phyloP scores from a whole-genome alignment of 2,113 vertebrate genomes.

The Cervus canadensis region DNA sequence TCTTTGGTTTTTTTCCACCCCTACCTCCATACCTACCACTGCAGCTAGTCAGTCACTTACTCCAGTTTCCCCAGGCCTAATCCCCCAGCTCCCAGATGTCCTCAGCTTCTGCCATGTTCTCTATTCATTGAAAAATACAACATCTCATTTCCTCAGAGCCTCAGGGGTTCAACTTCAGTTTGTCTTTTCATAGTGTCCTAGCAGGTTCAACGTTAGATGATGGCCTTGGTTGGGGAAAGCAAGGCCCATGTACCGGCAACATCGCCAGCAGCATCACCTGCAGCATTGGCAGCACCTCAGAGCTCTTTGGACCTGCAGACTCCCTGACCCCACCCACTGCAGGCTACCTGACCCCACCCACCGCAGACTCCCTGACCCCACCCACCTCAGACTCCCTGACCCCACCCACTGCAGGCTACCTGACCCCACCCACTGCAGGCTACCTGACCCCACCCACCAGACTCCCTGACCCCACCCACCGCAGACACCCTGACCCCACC shows the following conservation, averaged over 20 bases:
- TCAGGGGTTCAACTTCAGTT: neutral
- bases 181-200: neutral
- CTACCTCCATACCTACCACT: neutral
- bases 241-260: fast-evolving
- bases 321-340: neutral
- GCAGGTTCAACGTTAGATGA: neutral
- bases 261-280: neutral
- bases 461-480: too few relatives aligned
- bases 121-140: neutral
- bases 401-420: too few relatives aligned
- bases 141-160: neutral
- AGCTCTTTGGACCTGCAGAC: neutral
- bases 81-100: neutral
- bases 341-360: too few relatives aligned
- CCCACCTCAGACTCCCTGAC: too few relatives aligned
- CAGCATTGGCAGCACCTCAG: neutral
- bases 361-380: too few relatives aligned
- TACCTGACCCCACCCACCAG: too few relatives aligned
- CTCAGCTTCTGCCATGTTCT: neutral
- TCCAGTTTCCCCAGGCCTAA: neutral
- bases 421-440: too few relatives aligned
- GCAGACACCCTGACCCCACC: too few relatives aligned
- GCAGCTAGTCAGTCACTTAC: neutral
- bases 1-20: neutral
- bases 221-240: neutral